Evolutionary conservation across 2,113 vertebrate genomes (phyloP).

Genomic region (Corythornis cristatus): DNA sequence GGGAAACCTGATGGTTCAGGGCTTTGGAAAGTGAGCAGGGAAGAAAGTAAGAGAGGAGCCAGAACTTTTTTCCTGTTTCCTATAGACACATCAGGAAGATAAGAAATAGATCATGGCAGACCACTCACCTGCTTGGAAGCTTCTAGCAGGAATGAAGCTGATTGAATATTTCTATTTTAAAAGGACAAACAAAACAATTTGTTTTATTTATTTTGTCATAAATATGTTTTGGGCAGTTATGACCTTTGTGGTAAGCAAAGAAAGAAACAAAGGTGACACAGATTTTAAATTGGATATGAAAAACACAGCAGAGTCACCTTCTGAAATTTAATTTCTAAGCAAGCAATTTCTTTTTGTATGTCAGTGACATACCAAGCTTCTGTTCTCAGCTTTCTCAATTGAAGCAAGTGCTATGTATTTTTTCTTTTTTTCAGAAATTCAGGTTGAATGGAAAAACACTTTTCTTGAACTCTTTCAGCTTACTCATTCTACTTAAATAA

Average conservation of each 20-base stretch:
- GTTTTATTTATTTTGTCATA: background rate
- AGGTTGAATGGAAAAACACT: background rate
- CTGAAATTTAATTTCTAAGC: background rate
- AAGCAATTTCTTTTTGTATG: background rate
- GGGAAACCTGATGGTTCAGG: background rate
- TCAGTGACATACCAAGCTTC: background rate
- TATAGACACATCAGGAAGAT: background rate
- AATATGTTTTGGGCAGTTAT: background rate
- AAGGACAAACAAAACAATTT: background rate
- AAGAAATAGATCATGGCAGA: background rate
- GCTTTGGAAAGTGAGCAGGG: rapidly evolving
- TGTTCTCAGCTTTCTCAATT: background rate
- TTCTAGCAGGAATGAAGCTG: background rate
- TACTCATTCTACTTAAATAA: background rate
- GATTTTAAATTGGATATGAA: background rate
- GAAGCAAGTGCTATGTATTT: background rate
- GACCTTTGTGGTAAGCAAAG: background rate
- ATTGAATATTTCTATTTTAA: background rate
- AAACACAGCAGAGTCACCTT: background rate
- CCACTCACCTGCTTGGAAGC: background rate
- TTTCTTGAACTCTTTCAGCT: background rate
- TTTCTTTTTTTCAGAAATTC: background rate
- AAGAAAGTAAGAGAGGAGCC: background rate
- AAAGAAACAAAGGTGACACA: background rate
- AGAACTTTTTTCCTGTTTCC: background rate